Base-by-base conservation (phyloP, 2,113 vertebrate species). In the Glareola pratincola region DNA sequence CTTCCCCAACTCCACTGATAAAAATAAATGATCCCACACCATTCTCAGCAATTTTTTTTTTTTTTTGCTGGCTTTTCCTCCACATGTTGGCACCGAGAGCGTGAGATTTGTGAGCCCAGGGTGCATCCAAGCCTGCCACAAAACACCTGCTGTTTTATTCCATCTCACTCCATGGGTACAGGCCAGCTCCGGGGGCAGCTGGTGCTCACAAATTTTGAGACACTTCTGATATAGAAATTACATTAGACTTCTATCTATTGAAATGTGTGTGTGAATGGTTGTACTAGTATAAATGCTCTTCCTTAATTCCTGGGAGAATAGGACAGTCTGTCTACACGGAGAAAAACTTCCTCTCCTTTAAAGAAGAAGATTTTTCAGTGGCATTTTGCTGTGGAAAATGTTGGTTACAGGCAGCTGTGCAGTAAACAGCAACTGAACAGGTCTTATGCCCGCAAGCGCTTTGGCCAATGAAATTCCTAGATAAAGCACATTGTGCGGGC, bases 71-170 rank as follows among this genome's bases (percentile, higher is more conserved):
- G 79, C 63, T 95, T 95, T 91, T 91, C 26, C 63, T 91, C 69
- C 73, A 53, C 82, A 56, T 90, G 80, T 94, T 97, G 95, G 93
- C 96, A 97, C 90, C 0, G 3, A 92, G 30, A 91, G 84, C 4
- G 27, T 95, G 85, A 95, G 93, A 95, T 84, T 82, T 96, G 92
- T 73, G 77, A 95, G 93, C 75, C 45, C 43, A 82, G 87, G 77
- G 41, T 90, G 89, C 93, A 94, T 96, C 92, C 95, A 94, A 91
- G 89, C 56, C 87, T 87, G 53, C 85, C 75, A 96, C 91, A 95
- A 56, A 96, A 95, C 95, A 96, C 91, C 91, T 95, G 96, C 95
- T 97, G 96, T 93, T 96, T 92, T 96, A 85, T 95, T 95, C 84
- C 57, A 36, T 90, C 77, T 94, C 53, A 41, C 56, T 91, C 51